Evolutionary conservation across 2,113 vertebrate genomes (phyloP), one percentile per base, ranked within the genome.

Genomic region (Melanocharis versteri): DNA sequence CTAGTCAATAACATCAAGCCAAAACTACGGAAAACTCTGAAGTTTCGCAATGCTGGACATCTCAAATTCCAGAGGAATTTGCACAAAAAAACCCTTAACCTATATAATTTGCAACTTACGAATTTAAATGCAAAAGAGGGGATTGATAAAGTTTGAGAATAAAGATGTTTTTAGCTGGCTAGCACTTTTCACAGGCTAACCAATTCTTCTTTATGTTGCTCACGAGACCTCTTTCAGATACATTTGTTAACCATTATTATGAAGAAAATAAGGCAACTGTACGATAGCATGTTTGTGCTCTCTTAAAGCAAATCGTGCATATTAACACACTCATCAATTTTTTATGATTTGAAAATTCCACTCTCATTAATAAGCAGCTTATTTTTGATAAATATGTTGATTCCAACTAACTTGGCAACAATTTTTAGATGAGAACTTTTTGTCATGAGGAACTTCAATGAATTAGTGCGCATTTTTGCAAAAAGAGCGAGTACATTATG

Each of bases 171-270:
- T 97, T 89, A 98, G 92, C 69, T 96, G 89, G 92, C 84, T 92
- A 96, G 47, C 26, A 87, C 85, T 90, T 97, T 96, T 90, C 94
- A 96, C 47, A 51, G 89, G 57, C 75, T 83, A 85, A 91, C 57
- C 94, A 89, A 92, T 93, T 95, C 66, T 95, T 96, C 87, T 95
- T 97, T 97, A 98, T 95, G 91, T 86, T 96, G 85, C 97, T 97
- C 96, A 62, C 37, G 96, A 97, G 97, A 97, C 75, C 93, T 84
- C 87, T 89, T 92, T 95, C 60, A 65, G 84, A 96, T 71, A 92
- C 90, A 97, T 97, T 97, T 97, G 89, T 93, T 87, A 97, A 80
- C 10, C 51, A 95, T 96, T 93, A 93, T 81, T 62, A 90, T 15
- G 47, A 91, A 53, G 60, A 90, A 95, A 91, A 91, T 53, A 93